Evolutionary conservation across 2,797 vertebrate genomes (phyloP).

Genomic region (Enteromius mattozi): DNA sequence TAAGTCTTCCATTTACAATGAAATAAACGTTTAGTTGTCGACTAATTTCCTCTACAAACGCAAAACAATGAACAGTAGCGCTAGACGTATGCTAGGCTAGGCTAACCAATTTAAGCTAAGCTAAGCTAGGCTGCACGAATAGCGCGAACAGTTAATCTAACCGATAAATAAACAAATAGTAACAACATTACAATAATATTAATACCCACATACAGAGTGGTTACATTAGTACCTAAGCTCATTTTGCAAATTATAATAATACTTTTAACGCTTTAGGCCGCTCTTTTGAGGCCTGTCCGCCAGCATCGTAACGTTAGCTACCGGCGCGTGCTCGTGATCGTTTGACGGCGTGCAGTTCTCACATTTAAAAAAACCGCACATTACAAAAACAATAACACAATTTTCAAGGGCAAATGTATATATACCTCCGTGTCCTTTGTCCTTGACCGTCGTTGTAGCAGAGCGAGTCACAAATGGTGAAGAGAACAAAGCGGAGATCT

Average conservation of each 20-base stretch:
- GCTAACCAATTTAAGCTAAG: background rate
- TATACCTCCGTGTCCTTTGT: constrained; percentile 1
- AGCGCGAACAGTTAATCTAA: background rate
- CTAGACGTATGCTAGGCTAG: constrained; percentile 21
- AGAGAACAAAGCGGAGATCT: background rate
- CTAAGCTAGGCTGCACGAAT: background rate
- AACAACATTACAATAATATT: background rate
- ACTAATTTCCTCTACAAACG: background rate
- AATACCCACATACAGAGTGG: background rate
- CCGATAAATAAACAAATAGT: background rate
- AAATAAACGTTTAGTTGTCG: background rate
- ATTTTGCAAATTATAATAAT: background rate
- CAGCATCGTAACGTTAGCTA: constrained; percentile 1
- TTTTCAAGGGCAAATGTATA: background rate
- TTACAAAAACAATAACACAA: background rate
- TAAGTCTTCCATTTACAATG: background rate
- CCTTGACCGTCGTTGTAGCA: background rate
- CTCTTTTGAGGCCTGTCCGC: constrained; percentile 12
- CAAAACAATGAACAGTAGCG: background rate
- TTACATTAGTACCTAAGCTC: background rate
- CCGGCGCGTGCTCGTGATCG: background rate
- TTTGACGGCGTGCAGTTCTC: background rate
- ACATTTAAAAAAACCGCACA: too few relatives aligned
- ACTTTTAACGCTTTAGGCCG: background rate
- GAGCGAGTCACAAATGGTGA: too few relatives aligned